Conservation (phyloP, 2,113 vertebrate genomes). For the Hemicordylus capensis region DNA sequence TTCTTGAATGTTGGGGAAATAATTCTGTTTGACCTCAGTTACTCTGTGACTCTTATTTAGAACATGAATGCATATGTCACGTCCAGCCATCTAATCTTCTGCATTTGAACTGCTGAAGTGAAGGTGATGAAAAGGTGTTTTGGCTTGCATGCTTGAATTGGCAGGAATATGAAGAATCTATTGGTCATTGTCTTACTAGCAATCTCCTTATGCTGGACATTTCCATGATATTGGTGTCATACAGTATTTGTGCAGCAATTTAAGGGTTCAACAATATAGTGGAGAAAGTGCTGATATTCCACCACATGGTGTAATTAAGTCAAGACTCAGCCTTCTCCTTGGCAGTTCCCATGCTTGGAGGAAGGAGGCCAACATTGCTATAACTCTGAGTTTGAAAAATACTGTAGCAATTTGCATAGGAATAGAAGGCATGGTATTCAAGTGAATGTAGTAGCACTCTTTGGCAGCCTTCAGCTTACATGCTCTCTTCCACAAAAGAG, state of each 20-base stretch:
- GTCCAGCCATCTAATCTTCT: fast-evolving
- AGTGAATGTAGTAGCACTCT: not conserved
- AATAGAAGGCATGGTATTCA: not conserved
- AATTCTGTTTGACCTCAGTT: not conserved
- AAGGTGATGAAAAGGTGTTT: fast-evolving
- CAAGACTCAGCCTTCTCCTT: not conserved
- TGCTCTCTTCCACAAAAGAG: not conserved
- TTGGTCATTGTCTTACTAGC: not conserved
- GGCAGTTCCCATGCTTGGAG: not conserved
- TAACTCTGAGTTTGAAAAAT: not conserved
- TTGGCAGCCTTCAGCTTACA: not conserved
- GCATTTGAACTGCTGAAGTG: fast-evolving
- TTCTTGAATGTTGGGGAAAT: fast-evolving
- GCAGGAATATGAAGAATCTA: too few relatives aligned
- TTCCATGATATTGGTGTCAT: not conserved
- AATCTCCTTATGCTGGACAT: not conserved
- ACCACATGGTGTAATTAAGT: not conserved
- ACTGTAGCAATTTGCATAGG: slow-evolving; percentile 2
- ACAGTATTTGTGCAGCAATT: fast-evolving
- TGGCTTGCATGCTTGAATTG: fast-evolving
- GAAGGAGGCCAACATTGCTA: not conserved
- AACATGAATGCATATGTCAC: not conserved
- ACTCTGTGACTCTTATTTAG: too few relatives aligned
- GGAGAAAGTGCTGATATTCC: slow-evolving; percentile 31
- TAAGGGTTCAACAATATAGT: fast-evolving